Evolutionary conservation across 2,888 invertebrate species (phyloP).

Genomic region (Teleogryllus oceanicus): DNA sequence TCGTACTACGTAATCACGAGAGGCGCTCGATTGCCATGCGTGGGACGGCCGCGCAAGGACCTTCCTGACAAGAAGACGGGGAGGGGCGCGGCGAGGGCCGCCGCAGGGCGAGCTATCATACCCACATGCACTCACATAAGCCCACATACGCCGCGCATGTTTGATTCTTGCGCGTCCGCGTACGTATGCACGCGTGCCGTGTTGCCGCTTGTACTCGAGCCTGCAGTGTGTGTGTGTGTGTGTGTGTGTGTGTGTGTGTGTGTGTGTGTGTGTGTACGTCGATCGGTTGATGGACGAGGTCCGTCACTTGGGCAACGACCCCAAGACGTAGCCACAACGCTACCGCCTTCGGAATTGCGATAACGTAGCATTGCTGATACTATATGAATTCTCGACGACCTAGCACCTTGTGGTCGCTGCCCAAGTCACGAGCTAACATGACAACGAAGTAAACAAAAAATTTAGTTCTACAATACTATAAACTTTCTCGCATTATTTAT

Average conservation of each 20-base stretch:
- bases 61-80: neutral
- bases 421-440: neutral
- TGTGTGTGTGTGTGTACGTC: neutral
- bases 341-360: neutral
- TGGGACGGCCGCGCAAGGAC: neutral
- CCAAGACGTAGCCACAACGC: neutral
- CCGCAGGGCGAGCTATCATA: no score
- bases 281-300: neutral
- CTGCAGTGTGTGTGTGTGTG: no score
- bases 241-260: no score
- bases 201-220: no score
- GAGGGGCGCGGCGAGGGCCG: no score
- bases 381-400: no score
- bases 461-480: neutral
- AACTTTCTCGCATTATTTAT: neutral
- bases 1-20: neutral
- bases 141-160: neutral
- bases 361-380: no score
- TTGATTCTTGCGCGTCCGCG: neutral
- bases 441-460: neutral
- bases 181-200: no score
- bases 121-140: neutral
- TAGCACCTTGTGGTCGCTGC: no score
- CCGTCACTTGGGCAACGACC: neutral
- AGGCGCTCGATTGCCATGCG: neutral